Conservation (phyloP, 1,140 invertebrate species). For the Cherax destructor region DNA sequence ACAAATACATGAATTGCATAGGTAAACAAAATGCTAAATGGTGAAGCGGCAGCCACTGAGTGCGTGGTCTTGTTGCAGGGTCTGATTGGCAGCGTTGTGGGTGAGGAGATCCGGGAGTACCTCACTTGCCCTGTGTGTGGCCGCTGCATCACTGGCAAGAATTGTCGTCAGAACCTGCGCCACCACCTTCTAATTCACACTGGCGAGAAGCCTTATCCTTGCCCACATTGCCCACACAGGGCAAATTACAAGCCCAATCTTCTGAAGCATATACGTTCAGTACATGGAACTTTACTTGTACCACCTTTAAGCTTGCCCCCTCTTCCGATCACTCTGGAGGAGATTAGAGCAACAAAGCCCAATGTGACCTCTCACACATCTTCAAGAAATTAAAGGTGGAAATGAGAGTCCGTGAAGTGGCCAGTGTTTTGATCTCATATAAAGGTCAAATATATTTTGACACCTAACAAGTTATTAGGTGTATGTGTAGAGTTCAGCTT, state of each 20-base stretch:
- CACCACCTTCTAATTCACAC: constrained; percentile 70
- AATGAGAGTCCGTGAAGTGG: not conserved
- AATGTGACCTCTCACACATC: not conserved
- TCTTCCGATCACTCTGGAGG: not conserved
- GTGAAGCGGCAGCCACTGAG: constrained; percentile 24
- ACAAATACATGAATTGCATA: not conserved
- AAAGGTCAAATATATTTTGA: not conserved
- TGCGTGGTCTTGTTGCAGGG: constrained; percentile 55
- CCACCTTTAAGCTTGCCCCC: not conserved
- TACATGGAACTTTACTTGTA: constrained; percentile 37
- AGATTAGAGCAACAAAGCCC: not conserved
- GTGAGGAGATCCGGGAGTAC: constrained; percentile 55
- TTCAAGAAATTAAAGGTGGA: constrained; percentile 13
- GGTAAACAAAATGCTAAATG: not conserved
- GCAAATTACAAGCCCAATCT: constrained; percentile 68
- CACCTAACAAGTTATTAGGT: not conserved
- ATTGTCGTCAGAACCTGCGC: constrained; percentile 65
- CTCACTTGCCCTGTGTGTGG: constrained; percentile 64
- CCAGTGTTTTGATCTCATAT: not conserved
- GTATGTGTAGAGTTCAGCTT: not conserved
- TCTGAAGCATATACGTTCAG: constrained; percentile 61
- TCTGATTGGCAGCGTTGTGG: constrained; percentile 23
- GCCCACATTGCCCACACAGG: constrained; percentile 67
- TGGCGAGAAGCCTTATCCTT: constrained; percentile 68
- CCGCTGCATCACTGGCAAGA: constrained; percentile 64